Evolutionary conservation across 2,888 invertebrate genomes (phyloP).

Genomic region (Tenthredo notha): DNA sequence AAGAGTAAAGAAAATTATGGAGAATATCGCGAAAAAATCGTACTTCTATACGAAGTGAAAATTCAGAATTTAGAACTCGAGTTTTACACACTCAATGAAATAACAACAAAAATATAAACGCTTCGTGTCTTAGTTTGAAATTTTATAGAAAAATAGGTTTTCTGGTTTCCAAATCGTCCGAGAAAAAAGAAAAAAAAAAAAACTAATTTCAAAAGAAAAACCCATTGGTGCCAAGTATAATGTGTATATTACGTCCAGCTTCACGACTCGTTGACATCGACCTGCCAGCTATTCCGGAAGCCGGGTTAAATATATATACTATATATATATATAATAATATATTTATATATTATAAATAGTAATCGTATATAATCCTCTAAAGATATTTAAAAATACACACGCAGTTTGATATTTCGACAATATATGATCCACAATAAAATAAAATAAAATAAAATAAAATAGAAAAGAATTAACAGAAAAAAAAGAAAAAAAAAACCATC

Average conservation of each 20-base stretch:
- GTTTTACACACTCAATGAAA: neutral
- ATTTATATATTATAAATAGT: neutral
- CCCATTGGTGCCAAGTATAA: neutral
- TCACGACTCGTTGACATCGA: neutral
- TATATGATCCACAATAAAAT: neutral
- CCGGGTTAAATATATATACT: neutral
- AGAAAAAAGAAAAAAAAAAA: neutral
- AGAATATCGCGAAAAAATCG: no score
- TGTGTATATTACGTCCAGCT: neutral
- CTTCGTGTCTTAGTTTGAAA: neutral
- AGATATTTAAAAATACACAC: neutral
- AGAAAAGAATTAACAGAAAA: no score
- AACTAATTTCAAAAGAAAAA: neutral
- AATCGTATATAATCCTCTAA: neutral
- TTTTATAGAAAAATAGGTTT: neutral
- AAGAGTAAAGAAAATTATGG: neutral
- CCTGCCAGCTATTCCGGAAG: constrained; percentile 13
- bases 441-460: neutral
- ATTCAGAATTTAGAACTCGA: neutral
- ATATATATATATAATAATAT: neutral
- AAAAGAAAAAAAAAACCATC: neutral
- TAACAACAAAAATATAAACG: neutral
- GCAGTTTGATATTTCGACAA: neutral
- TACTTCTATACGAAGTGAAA: neutral
- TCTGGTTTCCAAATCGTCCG: neutral